These are phyloP conservation scores for Macrobrachium rosenbergii DNA, from an alignment of 1,140 invertebrate species.

Conservation along the genomic window DNA sequence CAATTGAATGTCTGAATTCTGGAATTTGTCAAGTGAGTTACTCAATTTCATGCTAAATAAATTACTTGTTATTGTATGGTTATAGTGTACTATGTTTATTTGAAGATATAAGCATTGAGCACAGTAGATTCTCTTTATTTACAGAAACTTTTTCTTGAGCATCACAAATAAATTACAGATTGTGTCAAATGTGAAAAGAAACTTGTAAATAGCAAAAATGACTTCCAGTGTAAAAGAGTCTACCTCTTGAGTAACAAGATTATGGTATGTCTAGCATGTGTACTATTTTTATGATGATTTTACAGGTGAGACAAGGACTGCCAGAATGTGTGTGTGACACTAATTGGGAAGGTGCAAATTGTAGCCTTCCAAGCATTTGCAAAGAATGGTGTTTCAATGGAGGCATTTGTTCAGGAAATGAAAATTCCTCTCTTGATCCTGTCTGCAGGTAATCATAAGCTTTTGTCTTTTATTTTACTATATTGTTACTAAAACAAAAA, in stretches of 20 bases:
- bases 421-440: conserved; percentile 68
- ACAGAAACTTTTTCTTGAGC: no score
- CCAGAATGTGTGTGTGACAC: conserved; percentile 71
- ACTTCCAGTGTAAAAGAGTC: no score
- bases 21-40: conserved; percentile 50
- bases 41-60: neutral
- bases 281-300: neutral
- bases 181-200: no score
- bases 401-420: conserved; percentile 73
- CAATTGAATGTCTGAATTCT: conserved; percentile 67
- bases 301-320: conserved; percentile 35
- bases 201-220: no score
- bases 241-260: no score
- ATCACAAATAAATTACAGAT: neutral
- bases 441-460: conserved; percentile 70
- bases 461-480: conserved; percentile 27
- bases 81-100: conserved; percentile 41
- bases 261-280: neutral
- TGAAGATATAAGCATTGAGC: no score
- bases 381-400: conserved; percentile 75
- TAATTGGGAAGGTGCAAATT: conserved; percentile 75
- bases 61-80: conserved; percentile 66
- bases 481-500: no score
- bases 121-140: no score
- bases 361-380: conserved; percentile 73